These are phyloP conservation scores for Ivindomyrus marchei DNA, from an alignment of 2,113 vertebrate species.

Conservation along the genomic window DNA sequence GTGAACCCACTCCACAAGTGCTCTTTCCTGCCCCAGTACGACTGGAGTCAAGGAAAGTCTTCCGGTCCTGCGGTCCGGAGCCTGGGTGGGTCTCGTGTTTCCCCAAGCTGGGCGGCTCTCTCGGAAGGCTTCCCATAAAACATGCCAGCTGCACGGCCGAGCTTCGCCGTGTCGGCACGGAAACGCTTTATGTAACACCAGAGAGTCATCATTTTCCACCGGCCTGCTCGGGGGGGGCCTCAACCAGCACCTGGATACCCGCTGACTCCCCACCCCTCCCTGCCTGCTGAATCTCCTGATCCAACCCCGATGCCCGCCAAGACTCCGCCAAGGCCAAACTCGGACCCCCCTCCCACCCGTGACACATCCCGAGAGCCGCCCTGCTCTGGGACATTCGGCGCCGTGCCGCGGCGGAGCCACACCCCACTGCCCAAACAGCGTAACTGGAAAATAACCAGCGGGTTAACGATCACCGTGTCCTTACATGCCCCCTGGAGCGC, in stretches of 20 bases:
- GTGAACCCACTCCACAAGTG: neutral
- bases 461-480: neutral
- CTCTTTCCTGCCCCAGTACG: neutral
- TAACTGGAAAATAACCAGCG: neutral
- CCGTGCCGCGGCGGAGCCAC: neutral
- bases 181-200: neutral
- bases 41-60: neutral
- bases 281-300: conserved; percentile 13
- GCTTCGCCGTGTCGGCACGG: neutral
- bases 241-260: conserved; percentile 2
- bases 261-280: conserved; percentile 17
- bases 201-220: neutral
- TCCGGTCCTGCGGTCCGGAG: neutral
- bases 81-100: conserved; percentile 2
- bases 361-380: neutral
- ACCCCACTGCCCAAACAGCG: neutral
- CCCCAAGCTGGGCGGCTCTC: neutral
- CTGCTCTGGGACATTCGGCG: neutral
- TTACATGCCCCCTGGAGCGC: neutral
- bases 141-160: neutral
- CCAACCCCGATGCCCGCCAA: neutral
- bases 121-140: neutral
- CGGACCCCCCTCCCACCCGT: neutral
- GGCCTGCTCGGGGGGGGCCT: neutral
- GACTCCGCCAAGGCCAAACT: conserved; percentile 2